Evolutionary conservation across 2,888 invertebrate genomes (phyloP).

Genomic region (Heliconius hortense): DNA sequence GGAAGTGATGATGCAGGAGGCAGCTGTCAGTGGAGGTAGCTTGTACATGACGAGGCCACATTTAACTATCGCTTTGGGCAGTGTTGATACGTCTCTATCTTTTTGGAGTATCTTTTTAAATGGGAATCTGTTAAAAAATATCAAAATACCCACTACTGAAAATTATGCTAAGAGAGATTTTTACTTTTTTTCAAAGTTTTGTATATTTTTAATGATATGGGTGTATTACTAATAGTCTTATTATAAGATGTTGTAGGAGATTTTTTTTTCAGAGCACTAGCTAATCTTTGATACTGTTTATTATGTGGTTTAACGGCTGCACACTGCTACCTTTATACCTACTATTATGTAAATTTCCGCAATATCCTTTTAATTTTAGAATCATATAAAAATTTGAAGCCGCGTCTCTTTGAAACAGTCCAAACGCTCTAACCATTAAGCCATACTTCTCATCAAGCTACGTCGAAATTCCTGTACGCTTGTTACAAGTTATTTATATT

Average conservation of each 20-base stretch:
- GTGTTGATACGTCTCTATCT: constrained; percentile 60
- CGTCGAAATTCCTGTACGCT: too few species aligned
- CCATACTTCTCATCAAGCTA: too few species aligned
- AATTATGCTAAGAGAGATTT: neutral
- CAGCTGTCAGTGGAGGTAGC: constrained; percentile 70
- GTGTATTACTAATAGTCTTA: too few species aligned
- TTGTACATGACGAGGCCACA: constrained; percentile 76
- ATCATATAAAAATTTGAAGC: too few species aligned
- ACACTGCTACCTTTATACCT: neutral
- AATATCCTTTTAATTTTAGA: neutral
- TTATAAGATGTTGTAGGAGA: too few species aligned
- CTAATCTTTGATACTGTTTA: too few species aligned
- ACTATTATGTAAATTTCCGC: neutral
- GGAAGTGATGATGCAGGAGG: constrained; percentile 71
- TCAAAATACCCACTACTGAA: neutral
- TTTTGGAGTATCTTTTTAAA: constrained; percentile 69
- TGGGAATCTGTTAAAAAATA: constrained; percentile 60
- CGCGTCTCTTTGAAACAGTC: too few species aligned
- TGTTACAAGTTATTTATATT: too few species aligned
- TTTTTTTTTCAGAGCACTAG: too few species aligned
- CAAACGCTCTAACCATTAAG: too few species aligned
- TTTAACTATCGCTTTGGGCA: constrained; percentile 76
- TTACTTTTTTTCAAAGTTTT: neutral
- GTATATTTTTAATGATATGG: too few species aligned
- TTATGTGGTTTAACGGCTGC: neutral